Base-by-base conservation (phyloP, 1,140 invertebrate species). In the Trachymyrmex cornetzi region DNA sequence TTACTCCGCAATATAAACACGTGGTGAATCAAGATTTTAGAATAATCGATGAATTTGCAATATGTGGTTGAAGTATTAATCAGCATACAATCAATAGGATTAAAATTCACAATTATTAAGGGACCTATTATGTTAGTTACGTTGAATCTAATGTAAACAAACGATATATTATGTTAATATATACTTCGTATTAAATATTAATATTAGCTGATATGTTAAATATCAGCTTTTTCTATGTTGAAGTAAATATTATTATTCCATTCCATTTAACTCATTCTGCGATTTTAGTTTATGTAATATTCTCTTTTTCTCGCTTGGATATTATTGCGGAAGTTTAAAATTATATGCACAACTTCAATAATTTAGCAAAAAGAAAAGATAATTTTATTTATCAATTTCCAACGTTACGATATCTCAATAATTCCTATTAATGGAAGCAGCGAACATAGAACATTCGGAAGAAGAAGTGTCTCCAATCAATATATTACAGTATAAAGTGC, bases 401-500 rank as follows among this genome's bases (percentile, higher is more conserved):
- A 44, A 77, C 34, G 38, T 12, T 44, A 77, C 14, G 0, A 22
- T 38, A 19, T 27, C 24, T 64, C 48, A 66, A 77, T 30, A 77
- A 48, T 14, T 61, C 16, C 11, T 44, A 48, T 79, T 50, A 16
- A 66, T 16, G 14, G 14, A 64, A 79, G 12, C n/a, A 64, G 27
- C 27, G 44, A 7, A 77, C 22, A 19, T 24, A 3, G 34, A 19
- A 61, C n/a, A 16, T 44, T 24, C n/a, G 12, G 3, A 66, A 53
- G 27, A 66, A 50, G 12, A 67, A 66, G 50, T 4, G 6, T 24
- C 22, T 9, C 19, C 22, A 30, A 57, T 80, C 30, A 16, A 71
- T 71, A 53, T 81, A 53, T 81, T 24, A 30, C 48, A 34, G 7
- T 19, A 59, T 72, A 34, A 81, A 57, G 38, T 48, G 61, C 34